Conservation (phyloP, 2,113 vertebrate genomes). For the Aspiorhynchus laticeps region DNA sequence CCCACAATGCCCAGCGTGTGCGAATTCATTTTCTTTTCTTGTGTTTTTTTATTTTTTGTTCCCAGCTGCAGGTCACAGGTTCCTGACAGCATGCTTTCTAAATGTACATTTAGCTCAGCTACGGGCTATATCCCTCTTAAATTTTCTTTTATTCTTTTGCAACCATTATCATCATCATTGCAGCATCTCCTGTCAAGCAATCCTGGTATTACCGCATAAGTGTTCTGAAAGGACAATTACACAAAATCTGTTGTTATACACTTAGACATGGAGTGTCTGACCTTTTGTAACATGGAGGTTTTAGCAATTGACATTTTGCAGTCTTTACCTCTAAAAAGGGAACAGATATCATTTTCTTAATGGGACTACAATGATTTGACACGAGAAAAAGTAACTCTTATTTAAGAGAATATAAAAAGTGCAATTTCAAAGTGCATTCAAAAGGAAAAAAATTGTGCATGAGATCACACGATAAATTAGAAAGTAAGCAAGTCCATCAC, state of each 20-base stretch:
- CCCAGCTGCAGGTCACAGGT: background rate
- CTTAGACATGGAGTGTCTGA: conserved; percentile 32
- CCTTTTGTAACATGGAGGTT: conserved; percentile 50
- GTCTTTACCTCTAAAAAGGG: conserved; percentile 50
- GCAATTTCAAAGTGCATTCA: background rate
- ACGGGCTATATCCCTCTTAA: background rate
- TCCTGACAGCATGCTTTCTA: background rate
- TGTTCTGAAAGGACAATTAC: conserved; percentile 29
- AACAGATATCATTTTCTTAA: conserved; percentile 39
- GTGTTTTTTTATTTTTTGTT: background rate
- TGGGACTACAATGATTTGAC: conserved; percentile 22
- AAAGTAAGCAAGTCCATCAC: background rate
- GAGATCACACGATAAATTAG: background rate
- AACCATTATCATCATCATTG: background rate
- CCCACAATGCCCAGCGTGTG: conserved; percentile 41
- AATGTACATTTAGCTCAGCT: background rate
- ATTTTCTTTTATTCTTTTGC: background rate
- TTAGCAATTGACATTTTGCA: conserved; percentile 53
- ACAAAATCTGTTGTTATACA: conserved; percentile 31
- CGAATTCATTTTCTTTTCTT: conserved; percentile 23
- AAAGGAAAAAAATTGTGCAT: background rate
- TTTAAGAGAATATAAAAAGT: background rate
- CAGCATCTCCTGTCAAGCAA: background rate
- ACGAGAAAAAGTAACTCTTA: background rate
- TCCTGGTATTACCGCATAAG: background rate